Base-by-base conservation (phyloP, 2,113 vertebrate genomes). In the Rana temporaria region DNA sequence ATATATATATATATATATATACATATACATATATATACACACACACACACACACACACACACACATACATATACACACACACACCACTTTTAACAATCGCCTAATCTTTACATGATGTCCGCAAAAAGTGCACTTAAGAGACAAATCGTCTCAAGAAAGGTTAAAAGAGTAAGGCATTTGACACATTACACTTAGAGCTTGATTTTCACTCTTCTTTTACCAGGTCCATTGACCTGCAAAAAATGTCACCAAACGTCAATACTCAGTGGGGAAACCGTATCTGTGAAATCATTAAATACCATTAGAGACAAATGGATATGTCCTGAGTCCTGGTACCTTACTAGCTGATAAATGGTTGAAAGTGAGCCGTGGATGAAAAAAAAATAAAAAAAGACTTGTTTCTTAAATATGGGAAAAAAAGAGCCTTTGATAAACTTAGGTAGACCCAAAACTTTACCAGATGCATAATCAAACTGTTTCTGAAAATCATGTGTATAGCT, bases 161-260 rank as follows among this genome's bases (percentile, higher is more conserved):
- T 83, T 83, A 82, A 26, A 52, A 66, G 32, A 67, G 48, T 57
- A 74, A 68, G 34, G 71, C 72, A 68, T 83, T 76, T 83, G 79
- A 68, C 62, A 82, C 63, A 59, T 83, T 83, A 66, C 71, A 76
- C 62, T 82, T 68, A 83, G 53, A 68, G 81, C 64, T 66, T 75
- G 80, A 65, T 82, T 82, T 83, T 32, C 24, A 76, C 71, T 75
- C 72, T 83, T 76, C 71, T 68, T 74, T 81, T 73, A 57, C 52
- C 65, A 83, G 71, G 63, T 83, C 81, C 71, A 83, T 83, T 74
- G 81, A 83, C 81, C 81, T 83, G 80, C 42, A 82, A 83, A 83
- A 83, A 83, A 83, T 83, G 81, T 83, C 81, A 83, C 81, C 81
- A 83, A 76, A 83, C 81, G 64, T 83, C 81, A 83, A 83, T 83